A percentile compares a stretch with the other conserved stretches of the same genome.
Conservation (phyloP, 2,797 vertebrate genomes). For the Steatocranus sp. region DNA sequence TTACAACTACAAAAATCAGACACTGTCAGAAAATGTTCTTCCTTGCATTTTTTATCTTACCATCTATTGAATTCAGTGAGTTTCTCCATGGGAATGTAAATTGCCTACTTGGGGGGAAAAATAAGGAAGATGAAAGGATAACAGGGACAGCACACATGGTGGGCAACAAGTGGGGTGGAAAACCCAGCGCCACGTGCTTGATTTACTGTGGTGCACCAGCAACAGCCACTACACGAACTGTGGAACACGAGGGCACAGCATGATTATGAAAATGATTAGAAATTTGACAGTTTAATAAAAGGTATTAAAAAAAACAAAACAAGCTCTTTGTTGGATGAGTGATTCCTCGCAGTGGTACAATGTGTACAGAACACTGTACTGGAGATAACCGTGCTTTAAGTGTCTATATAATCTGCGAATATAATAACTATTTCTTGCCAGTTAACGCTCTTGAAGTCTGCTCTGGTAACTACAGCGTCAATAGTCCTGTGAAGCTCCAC, state of each 20-base stretch:
- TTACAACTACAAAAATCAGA: background rate
- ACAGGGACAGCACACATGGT: background rate
- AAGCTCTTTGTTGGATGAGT: background rate
- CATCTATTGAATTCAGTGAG: background rate
- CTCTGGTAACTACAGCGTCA: constrained; percentile 34
- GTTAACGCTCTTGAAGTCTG: background rate
- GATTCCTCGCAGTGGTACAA: background rate
- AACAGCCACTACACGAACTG: background rate
- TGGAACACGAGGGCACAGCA: background rate
- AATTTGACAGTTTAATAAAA: background rate
- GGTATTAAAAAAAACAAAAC: background rate
- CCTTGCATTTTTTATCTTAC: background rate
- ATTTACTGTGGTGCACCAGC: background rate
- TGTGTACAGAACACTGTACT: background rate
- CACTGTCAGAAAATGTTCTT: background rate
- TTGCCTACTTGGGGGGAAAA: accelerated
- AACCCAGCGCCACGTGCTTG: background rate
- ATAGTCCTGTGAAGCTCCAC: constrained; percentile 53
- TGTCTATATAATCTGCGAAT: background rate
- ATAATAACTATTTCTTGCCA: background rate
- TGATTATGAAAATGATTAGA: background rate
- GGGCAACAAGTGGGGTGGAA: constrained; percentile 6
- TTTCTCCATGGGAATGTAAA: background rate
- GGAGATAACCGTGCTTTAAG: background rate
- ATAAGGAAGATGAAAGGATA: background rate